Base-by-base conservation (phyloP, 2,113 vertebrate species). In the Microtus ochrogaster region DNA sequence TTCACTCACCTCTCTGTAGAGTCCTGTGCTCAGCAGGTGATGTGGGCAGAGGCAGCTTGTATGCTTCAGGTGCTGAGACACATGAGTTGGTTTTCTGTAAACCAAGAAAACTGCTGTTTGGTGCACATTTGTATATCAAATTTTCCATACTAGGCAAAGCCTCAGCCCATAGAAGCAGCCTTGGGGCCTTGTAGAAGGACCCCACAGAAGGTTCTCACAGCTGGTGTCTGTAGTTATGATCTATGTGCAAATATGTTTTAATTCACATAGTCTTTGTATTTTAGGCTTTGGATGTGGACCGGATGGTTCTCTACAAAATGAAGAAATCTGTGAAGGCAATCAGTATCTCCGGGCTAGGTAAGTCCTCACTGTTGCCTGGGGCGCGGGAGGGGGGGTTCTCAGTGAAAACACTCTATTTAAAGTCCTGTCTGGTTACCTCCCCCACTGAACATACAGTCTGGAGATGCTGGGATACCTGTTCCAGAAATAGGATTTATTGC, bases 291-390 rank as follows among this genome's bases (percentile, higher is more conserved):
- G 99, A 99, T 94, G 99, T 99, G 97, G 99, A 99, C 98, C 99
- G 99, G 96, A 99, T 99, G 86, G 99, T 99, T 96, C 99, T 99
- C 88, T 99, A 99, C 98, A 99, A 99, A 98, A 99, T 99, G 99
- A 99, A 99, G 98, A 99, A 99, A 97, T 99, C 99, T 2, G 99
- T 99, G 91, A 99, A 99, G 98, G 99, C 99, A 84, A 99, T 99
- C 98, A 99, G 99, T 97, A 96, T 99, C 72, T 99, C 99, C 91
- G 99, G 99, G 96, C 98, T 99, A 94, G 99, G 99, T 99, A 98
- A 99, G 99, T 99, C 81, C 16, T 0, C 30, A 2, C n/a, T 86
- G 52, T 93, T 95, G 13, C 39, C 74, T 0, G 8, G 92, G 30
- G 22, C 0, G 1, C 19, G 3, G 12, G 47, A 7, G 14, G 14